Base-by-base conservation (phyloP, 1,140 invertebrate species). In the Danaus plexippus region DNA sequence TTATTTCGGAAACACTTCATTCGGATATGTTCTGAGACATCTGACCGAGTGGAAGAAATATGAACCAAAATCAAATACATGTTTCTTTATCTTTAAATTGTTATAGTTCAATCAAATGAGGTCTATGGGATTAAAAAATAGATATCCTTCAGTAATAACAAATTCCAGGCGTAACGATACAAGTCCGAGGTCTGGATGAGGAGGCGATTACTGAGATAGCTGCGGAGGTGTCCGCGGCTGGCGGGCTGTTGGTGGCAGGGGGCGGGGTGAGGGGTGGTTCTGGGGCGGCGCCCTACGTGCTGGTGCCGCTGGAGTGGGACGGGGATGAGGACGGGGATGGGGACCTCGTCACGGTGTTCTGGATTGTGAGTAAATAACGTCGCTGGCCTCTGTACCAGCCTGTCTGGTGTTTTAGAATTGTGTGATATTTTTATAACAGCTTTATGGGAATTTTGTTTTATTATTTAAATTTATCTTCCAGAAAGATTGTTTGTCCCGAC, bases 401-500 rank as follows among this genome's bases (percentile, higher is more conserved):
- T 32, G 22, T 32, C 22, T 32, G 7, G 7, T 32, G 7, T 4
- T 32, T 32, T 32, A 32, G 22, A 32, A 32, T 6, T 8, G 7
- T 32, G 22, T 1, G 15, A 3, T 15, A 15, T 15, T 6, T 32
- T 32, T 32, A 32, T 32, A 32, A 32, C 7, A 6, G 22, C 22
- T 32, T 32, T 32, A 32, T 32, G 22, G 7, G 22, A 32, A 32
- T 32, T 15, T n/a, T n/a, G n/a, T n/a, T n/a, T n/a, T n/a, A 32
- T 4, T 6, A 32, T 32, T 43, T 11, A 49, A 10, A 22, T 11
- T 52, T 62, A 46, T 54, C 12, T 59, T 71, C 45, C 77, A 87
- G 87, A 83, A 86, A 76, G 85, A 88, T 63, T 88, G 87, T 52
- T 68, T 85, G 0, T 77, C 71, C 10, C 79, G 83, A 47, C 75